phyloP scores from a whole-genome alignment of 2,113 vertebrate species.

The Hippocampus comes region DNA sequence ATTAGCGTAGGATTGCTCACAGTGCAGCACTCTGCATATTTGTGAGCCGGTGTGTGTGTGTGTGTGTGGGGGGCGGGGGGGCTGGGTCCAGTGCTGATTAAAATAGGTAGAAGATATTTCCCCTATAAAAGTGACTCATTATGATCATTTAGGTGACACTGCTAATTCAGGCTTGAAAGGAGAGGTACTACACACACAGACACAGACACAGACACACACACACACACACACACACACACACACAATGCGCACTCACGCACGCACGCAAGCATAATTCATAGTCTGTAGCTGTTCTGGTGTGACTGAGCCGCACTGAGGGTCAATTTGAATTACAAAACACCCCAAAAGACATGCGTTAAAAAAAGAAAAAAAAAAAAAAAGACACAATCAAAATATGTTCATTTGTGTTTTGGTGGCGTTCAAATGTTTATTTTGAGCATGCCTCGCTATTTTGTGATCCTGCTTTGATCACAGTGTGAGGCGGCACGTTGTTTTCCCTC shows the following conservation, averaged over 20 bases:
- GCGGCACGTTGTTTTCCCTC: no score
- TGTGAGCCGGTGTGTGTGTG: slow-evolving; percentile 11
- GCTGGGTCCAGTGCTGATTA: slow-evolving; percentile 24
- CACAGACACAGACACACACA: background rate
- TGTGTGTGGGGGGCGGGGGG: background rate
- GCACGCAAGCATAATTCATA: no score
- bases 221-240: background rate
- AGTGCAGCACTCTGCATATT: slow-evolving; percentile 4
- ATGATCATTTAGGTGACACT: slow-evolving; percentile 1
- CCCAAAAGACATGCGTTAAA: no score
- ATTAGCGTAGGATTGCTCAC: slow-evolving; percentile 52
- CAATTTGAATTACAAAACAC: no score
- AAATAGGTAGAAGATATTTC: slow-evolving; percentile 15
- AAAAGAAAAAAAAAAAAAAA: no score
- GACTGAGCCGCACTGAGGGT: no score
- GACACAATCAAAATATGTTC: no score
- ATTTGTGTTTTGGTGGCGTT: no score
- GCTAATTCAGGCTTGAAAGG: background rate
- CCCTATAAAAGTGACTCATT: slow-evolving; percentile 15
- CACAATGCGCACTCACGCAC: no score
- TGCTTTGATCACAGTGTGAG: background rate
- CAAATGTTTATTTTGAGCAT: background rate
- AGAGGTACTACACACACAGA: background rate
- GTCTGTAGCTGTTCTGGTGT: no score
- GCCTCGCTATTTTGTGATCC: background rate